Evolutionary conservation across 2,888 invertebrate species (phyloP).

Genomic region (Sarcophaga subvicina): DNA sequence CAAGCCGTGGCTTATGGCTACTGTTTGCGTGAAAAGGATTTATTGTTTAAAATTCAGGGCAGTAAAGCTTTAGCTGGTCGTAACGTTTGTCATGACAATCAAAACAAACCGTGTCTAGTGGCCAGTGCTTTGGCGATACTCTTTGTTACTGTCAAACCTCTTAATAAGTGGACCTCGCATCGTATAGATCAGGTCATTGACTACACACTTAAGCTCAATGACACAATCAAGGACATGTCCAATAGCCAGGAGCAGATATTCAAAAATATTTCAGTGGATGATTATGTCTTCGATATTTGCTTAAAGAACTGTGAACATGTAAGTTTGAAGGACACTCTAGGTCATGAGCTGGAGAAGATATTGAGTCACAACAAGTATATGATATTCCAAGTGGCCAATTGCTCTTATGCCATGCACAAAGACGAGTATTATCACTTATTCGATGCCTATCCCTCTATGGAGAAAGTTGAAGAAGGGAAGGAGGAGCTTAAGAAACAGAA

Average conservation of each 20-base stretch:
- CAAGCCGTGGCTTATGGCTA: conserved; percentile 82
- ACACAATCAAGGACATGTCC: conserved; percentile 84
- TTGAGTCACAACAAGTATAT: conserved; percentile 82
- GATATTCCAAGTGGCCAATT: conserved; percentile 84
- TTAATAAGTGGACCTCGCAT: conserved; percentile 85
- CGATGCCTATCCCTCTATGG: conserved; percentile 84
- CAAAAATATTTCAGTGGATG: conserved; percentile 85
- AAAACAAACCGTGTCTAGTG: conserved; percentile 84
- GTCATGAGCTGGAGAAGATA: conserved; percentile 75
- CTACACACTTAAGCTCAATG: conserved; percentile 84
- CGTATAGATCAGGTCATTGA: conserved; percentile 85
- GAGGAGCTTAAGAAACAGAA: conserved; percentile 46
- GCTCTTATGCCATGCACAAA: conserved; percentile 84
- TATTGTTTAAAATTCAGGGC: conserved; percentile 85
- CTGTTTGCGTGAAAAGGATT: conserved; percentile 82
- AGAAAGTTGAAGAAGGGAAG: conserved; percentile 55
- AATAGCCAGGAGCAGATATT: conserved; percentile 84
- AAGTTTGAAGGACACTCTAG: conserved; percentile 76
- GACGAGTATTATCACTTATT: conserved; percentile 85
- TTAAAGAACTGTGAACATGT: conserved; percentile 83
- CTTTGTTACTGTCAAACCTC: conserved; percentile 85
- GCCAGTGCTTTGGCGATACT: conserved; percentile 85
- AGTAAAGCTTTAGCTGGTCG: conserved; percentile 83
- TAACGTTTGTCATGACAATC: conserved; percentile 71
- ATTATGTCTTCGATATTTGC: conserved; percentile 85